Percentiles rank a stretch among this genome's conserved stretches.
These are phyloP conservation scores for Dicycla oo DNA, from an alignment of 2,888 invertebrate genomes.

Conservation along the genomic window DNA sequence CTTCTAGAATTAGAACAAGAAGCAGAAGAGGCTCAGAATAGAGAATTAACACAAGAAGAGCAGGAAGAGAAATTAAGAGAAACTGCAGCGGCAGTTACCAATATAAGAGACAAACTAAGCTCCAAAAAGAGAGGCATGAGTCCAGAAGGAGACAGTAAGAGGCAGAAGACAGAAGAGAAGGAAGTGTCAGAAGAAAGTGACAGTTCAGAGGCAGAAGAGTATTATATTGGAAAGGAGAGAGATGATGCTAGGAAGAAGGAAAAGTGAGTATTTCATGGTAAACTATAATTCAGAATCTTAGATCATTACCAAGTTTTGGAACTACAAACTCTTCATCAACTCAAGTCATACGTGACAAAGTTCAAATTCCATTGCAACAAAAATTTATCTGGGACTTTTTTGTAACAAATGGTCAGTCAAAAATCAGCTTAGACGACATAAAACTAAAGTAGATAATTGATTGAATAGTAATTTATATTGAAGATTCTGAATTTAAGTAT, in stretches of 20 bases:
- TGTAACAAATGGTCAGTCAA: neutral
- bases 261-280: conserved; percentile 80
- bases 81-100: conserved; percentile 79
- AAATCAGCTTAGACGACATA: neutral
- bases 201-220: conserved; percentile 80
- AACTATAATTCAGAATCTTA: neutral
- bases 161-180: conserved; percentile 64
- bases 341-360: neutral
- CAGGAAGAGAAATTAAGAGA: conserved; percentile 74
- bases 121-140: conserved; percentile 73
- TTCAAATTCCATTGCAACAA: neutral
- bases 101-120: conserved; percentile 83
- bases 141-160: conserved; percentile 75
- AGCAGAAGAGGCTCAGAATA: conserved; percentile 72
- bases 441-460: neutral
- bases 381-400: neutral
- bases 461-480: neutral
- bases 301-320: neutral
- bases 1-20: conserved; percentile 82
- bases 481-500: no score
- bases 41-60: conserved; percentile 70
- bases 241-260: conserved; percentile 90
- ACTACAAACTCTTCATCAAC: neutral
- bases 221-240: conserved; percentile 92
- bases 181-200: conserved; percentile 72